These are phyloP conservation scores for Mamestra configurata DNA, from an alignment of 1,140 invertebrate genomes.

Conservation along the genomic window DNA sequence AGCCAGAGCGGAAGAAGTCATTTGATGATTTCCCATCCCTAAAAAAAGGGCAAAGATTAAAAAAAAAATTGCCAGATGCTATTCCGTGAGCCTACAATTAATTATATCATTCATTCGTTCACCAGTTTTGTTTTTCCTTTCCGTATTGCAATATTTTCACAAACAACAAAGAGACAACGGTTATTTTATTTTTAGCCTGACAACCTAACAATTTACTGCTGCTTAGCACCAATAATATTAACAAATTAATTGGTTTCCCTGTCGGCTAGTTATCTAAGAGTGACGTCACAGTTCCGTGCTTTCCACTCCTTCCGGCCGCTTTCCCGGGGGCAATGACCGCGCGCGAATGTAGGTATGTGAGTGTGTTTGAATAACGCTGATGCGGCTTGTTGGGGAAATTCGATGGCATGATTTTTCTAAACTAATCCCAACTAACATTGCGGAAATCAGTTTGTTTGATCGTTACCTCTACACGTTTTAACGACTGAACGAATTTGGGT, in stretches of 20 bases:
- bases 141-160: not conserved
- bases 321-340: slow-evolving; percentile 75
- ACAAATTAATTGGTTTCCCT: slow-evolving; percentile 59
- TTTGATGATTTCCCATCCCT: too few species aligned
- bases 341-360: not conserved
- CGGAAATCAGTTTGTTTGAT: too few species aligned
- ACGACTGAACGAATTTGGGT: too few species aligned
- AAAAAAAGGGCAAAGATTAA: too few species aligned
- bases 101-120: too few species aligned
- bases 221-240: slow-evolving; percentile 39
- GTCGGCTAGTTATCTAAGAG: slow-evolving; percentile 67
- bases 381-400: not conserved
- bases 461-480: too few species aligned
- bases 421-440: too few species aligned
- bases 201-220: not conserved
- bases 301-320: slow-evolving; percentile 77
- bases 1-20: too few species aligned
- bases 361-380: not conserved
- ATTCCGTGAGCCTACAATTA: too few species aligned
- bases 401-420: too few species aligned
- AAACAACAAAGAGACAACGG: not conserved
- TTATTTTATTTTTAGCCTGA: not conserved
- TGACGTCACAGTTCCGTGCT: slow-evolving; percentile 76
- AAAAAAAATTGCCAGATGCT: too few species aligned
- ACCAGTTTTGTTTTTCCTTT: too few species aligned